These are phyloP conservation scores for Gopherus flavomarginatus DNA, from an alignment of 2,113 vertebrate species.

Conservation along the genomic window DNA sequence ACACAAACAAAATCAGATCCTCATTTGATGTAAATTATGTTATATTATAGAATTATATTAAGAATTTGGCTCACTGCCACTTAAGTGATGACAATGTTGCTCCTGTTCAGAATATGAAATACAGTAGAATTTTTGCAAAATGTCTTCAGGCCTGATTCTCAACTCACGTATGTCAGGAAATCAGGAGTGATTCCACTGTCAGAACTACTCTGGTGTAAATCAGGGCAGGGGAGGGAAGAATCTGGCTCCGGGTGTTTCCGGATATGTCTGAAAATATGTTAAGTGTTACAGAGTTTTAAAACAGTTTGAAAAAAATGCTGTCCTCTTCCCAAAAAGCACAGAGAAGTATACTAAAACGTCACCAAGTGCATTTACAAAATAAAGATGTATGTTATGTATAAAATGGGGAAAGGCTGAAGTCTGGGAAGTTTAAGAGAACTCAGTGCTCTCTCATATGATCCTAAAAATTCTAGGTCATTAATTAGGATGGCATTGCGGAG, in stretches of 20 bases:
- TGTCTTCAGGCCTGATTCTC: not conserved
- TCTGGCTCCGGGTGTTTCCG: not conserved
- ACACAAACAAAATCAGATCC: not conserved
- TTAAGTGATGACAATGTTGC: rapidly evolving
- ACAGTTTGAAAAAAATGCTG: not conserved
- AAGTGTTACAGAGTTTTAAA: not conserved
- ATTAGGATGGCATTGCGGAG: no score
- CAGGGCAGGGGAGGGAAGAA: not conserved
- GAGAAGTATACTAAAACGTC: not conserved
- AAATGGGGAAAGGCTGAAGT: not conserved
- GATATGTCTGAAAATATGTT: not conserved
- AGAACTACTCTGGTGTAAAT: not conserved
- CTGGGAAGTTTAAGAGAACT: not conserved
- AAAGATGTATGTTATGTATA: not conserved
- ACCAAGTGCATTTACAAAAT: not conserved
- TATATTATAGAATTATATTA: not conserved
- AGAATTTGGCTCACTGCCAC: not conserved
- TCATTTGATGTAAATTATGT: not conserved
- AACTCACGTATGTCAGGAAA: not conserved
- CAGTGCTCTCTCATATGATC: not conserved
- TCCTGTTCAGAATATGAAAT: not conserved
- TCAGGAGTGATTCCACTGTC: not conserved
- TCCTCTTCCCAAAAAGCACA: not conserved
- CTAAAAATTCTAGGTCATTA: not conserved
- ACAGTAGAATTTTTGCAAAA: not conserved